phyloP scores from a whole-genome alignment of 1,140 invertebrate genomes.

The Cataglyphis hispanica region DNA sequence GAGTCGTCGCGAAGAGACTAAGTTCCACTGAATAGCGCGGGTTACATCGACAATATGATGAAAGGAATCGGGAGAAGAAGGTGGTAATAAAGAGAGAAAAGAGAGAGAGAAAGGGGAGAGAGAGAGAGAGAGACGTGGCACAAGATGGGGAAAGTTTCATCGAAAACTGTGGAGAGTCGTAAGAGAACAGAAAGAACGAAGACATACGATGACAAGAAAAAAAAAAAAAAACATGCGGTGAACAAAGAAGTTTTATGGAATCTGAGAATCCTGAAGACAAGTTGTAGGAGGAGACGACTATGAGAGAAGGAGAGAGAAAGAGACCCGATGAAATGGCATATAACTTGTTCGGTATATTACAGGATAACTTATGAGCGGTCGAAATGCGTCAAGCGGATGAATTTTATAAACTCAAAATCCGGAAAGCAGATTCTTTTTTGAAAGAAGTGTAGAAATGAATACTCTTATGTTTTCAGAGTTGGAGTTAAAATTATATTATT shows the following conservation, averaged over 20 bases:
- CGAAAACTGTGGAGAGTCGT: constrained; percentile 55
- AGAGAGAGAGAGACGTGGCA: neutral
- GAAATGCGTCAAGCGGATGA: constrained; percentile 36
- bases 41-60: constrained; percentile 56
- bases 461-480: neutral
- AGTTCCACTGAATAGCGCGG: constrained; percentile 49
- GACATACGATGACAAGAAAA: constrained; percentile 35
- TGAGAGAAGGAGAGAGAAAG: constrained; percentile 15
- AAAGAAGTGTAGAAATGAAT: constrained; percentile 1
- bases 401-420: constrained; percentile 41
- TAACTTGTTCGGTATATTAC: constrained; percentile 61
- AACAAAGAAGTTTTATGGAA: constrained; percentile 67
- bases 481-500: constrained; percentile 6
- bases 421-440: constrained; percentile 25
- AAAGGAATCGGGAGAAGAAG: constrained; percentile 39
- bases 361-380: constrained; percentile 54
- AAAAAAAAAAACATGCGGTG: constrained; percentile 38
- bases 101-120: neutral
- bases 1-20: constrained; percentile 42
- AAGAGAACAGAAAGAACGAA: constrained; percentile 56
- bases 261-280: constrained; percentile 54
- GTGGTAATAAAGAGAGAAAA: neutral
- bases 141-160: constrained; percentile 66
- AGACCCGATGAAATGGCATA: constrained; percentile 44
- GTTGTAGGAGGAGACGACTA: constrained; percentile 51